Base-by-base conservation (phyloP, 2,113 vertebrate species). In the Girardinichthys multiradiatus region DNA sequence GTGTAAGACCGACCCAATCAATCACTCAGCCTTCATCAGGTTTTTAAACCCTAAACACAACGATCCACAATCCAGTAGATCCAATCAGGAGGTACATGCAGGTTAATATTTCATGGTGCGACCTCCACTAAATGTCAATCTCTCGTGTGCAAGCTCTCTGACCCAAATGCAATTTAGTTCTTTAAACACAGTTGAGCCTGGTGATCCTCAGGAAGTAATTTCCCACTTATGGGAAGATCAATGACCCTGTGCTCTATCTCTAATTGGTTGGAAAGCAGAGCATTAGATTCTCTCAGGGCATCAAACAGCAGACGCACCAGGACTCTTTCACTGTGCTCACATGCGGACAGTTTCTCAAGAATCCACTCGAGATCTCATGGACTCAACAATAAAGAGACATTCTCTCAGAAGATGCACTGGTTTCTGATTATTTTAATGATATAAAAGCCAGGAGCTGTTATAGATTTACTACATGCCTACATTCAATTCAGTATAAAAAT, bases 251-350 rank as follows among this genome's bases (percentile, higher is more conserved):
- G 14, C 83, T 54, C 72, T 11, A 4, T 51, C 77, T 82, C 75
- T 90, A 87, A 90, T 90, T 85, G 87, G 83, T 86, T 76, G 69
- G 82, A 88, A 88, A 89, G 70, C 73, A 70, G 79, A 79, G 75
- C 84, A 77, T 80, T 70, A 72, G 64, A 71, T 79, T 45, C 70
- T 77, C 64, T 82, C 71, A 42, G 58, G 64, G 72, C 70, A 70
- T 78, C 68, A 84, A 74, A 75, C 68, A 70, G 48, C 48, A 54
- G 48, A 54, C 48, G 24, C 86, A 69, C 63, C 30, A 42, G 62
- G 62, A 67, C n/a, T 17, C 21, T 58, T 37, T 30, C 63, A 74
- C 37, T 67, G 58, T 58, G 33, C 80, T 70, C 51, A 80, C 33
- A 77, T 74, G 30, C 33, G 31, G 37, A 77, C 57, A 59, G 74